A percentile compares a stretch with the other conserved stretches of the same genome.
phyloP scores from a whole-genome alignment of 2,888 invertebrate genomes.

The Pammene aurita region DNA sequence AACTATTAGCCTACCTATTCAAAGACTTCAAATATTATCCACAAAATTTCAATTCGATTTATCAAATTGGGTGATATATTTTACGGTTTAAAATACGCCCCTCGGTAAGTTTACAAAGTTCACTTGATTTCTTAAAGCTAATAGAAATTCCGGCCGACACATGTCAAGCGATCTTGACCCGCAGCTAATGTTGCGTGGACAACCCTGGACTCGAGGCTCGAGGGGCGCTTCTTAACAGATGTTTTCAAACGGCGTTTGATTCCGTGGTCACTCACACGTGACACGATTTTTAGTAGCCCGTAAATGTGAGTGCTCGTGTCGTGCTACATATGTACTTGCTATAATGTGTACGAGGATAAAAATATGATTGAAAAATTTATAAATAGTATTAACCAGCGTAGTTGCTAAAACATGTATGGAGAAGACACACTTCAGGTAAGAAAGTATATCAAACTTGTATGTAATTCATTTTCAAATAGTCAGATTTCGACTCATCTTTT shows the following conservation, averaged over 20 bases:
- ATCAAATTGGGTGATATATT: background rate
- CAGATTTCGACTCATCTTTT: too few relatives aligned
- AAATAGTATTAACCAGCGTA: too few relatives aligned
- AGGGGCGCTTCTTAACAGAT: slow-evolving; percentile 62
- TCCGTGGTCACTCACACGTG: slow-evolving; percentile 49
- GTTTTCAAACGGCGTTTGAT: slow-evolving; percentile 69
- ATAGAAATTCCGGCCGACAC: slow-evolving; percentile 21
- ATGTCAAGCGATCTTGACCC: slow-evolving; percentile 58
- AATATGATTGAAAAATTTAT: too few relatives aligned
- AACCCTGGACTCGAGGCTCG: slow-evolving; percentile 63
- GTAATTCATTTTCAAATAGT: too few relatives aligned
- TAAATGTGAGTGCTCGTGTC: background rate
- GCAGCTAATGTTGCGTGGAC: slow-evolving; percentile 73
- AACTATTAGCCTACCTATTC: too few relatives aligned
- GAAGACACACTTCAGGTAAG: too few relatives aligned
- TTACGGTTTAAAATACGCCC: background rate
- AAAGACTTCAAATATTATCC: too few relatives aligned
- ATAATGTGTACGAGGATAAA: too few relatives aligned
- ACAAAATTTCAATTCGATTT: too few relatives aligned
- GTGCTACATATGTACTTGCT: too few relatives aligned
- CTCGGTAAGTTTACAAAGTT: background rate
- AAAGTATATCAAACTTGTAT: too few relatives aligned
- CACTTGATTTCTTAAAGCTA: slow-evolving; percentile 8
- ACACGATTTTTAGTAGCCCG: background rate
- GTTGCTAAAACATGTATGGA: too few relatives aligned